Conservation (phyloP, 1,140 invertebrate genomes). For the Euura saliciscinereae region DNA sequence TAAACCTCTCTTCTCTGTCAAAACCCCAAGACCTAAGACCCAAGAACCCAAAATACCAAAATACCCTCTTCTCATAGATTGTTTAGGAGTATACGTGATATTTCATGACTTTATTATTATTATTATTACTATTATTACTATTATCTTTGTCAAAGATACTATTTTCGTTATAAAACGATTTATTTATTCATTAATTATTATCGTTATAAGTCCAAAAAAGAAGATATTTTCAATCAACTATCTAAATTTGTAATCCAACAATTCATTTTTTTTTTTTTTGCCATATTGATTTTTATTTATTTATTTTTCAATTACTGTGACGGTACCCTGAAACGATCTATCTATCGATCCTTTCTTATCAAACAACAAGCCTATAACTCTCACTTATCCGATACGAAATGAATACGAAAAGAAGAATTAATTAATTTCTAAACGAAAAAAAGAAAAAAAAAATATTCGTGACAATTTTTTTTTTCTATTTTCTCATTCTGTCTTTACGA, state of each 20-base stretch:
- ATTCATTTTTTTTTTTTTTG: too few species aligned
- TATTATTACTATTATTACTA: not conserved
- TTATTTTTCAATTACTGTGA: not conserved
- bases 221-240: too few species aligned
- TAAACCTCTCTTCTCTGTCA: slow-evolving; percentile 52
- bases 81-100: slow-evolving; percentile 21
- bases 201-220: not conserved
- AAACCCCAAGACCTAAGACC: slow-evolving; percentile 21
- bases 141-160: too few species aligned
- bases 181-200: not conserved
- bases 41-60: too few species aligned
- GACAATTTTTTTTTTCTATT: not conserved
- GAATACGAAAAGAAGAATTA: too few species aligned
- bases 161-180: too few species aligned
- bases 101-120: not conserved
- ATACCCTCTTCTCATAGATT: slow-evolving; percentile 13
- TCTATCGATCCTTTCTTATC: slow-evolving; percentile 7
- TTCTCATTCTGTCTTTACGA: slow-evolving; percentile 12
- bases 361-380: not conserved
- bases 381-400: not conserved
- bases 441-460: not conserved
- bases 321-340: not conserved
- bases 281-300: too few species aligned
- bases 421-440: not conserved
- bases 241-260: too few species aligned